A percentile compares a stretch with the other conserved stretches of the same genome.
These are phyloP conservation scores for Copidosoma floridanum DNA, from an alignment of 1,140 invertebrate genomes.

Conservation along the genomic window DNA sequence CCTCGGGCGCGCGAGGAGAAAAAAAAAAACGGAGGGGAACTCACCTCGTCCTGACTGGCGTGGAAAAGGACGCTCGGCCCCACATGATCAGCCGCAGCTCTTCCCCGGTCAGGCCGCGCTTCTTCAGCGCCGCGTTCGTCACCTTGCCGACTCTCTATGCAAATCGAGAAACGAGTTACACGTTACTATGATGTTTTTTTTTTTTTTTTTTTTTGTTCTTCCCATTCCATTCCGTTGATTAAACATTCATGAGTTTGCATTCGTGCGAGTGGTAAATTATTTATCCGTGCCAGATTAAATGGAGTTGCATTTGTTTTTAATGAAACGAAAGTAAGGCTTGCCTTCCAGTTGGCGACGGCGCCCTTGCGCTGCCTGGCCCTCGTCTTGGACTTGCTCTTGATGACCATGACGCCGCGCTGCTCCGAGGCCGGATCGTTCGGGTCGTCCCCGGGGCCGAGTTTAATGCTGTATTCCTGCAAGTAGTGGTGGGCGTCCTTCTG, in stretches of 20 bases:
- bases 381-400: slow-evolving; percentile 95
- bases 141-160: slow-evolving; percentile 80
- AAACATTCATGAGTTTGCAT: too few relatives aligned
- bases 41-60: slow-evolving; percentile 73
- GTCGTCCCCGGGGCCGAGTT: slow-evolving; percentile 79
- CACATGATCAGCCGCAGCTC: slow-evolving; percentile 83
- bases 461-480: slow-evolving; percentile 93
- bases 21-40: slow-evolving; percentile 16
- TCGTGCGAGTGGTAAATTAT: too few relatives aligned
- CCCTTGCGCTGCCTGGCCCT: slow-evolving; percentile 93
- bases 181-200: too few relatives aligned
- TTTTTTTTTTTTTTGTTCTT: too few relatives aligned
- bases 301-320: too few relatives aligned
- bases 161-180: slow-evolving; percentile 7
- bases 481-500: slow-evolving; percentile 86
- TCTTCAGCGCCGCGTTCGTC: slow-evolving; percentile 78
- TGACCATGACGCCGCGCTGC: slow-evolving; percentile 93
- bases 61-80: slow-evolving; percentile 83
- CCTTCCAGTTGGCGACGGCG: slow-evolving; percentile 97
- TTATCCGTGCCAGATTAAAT: too few relatives aligned
- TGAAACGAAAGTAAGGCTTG: too few relatives aligned
- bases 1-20: background rate
- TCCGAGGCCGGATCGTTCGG: slow-evolving; percentile 68
- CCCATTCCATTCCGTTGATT: too few relatives aligned
- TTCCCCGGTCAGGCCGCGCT: slow-evolving; percentile 82